These are phyloP conservation scores for Parnassius glacialis DNA, from an alignment of 2,888 invertebrate genomes.

Conservation along the genomic window DNA sequence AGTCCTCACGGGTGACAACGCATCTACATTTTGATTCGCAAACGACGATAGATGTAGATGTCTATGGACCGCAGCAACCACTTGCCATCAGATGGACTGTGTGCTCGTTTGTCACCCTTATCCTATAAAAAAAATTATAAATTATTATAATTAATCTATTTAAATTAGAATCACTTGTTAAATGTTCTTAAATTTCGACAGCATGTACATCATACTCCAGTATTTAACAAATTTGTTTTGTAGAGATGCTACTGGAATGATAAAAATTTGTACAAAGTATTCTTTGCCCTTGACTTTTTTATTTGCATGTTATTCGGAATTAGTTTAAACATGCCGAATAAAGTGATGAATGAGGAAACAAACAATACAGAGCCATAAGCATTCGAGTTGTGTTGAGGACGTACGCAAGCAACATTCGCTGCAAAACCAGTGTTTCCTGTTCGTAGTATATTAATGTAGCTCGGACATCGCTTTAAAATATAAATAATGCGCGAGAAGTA, in stretches of 20 bases:
- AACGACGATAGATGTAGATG: no score
- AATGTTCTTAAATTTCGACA: no score
- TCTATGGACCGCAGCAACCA: no score
- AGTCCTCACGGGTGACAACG: no score
- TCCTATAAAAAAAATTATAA: no score
- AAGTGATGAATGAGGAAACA: slow-evolving; percentile 18
- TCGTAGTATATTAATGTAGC: slow-evolving; percentile 12
- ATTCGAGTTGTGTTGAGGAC: slow-evolving; percentile 11
- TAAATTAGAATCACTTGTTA: no score
- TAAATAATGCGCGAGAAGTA: slow-evolving; percentile 1
- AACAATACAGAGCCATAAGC: slow-evolving; percentile 5
- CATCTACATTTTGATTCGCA: no score
- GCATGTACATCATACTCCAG: no score
- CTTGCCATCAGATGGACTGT: no score
- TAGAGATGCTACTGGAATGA: neutral
- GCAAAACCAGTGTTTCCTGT: slow-evolving; percentile 10
- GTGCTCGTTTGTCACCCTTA: no score
- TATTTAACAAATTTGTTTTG: no score
- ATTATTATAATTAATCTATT: no score
- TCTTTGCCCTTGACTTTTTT: neutral
- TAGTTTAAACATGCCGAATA: slow-evolving; percentile 3
- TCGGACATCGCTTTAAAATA: neutral
- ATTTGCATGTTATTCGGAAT: slow-evolving; percentile 9
- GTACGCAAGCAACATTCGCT: neutral
- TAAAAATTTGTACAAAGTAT: neutral